Evolutionary conservation across 1,140 invertebrate genomes (phyloP), one percentile per base, ranked within the genome.

Genomic region (Tetragnatha versicolor): DNA sequence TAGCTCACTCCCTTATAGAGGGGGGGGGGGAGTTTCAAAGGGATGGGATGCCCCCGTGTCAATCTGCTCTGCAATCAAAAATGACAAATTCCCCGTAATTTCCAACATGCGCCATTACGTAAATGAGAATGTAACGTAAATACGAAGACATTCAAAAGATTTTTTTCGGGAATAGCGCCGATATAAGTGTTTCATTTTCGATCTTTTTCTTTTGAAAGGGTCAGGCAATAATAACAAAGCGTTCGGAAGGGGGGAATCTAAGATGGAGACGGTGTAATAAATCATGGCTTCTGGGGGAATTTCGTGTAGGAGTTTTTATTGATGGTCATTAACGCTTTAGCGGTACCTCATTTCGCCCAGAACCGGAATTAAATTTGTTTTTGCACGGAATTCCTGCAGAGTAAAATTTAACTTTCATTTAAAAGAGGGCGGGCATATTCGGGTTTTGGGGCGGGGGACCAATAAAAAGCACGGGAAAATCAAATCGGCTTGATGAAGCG

Each of bases 1-100:
- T 72, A 51, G 29, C 60, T 58, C 51, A 72, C 65, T 49, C 29
- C 29, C n/a, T n/a, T n/a, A n/a, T n/a, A n/a, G n/a, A n/a, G n/a
- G n/a, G n/a, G n/a, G 17, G 17, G 33, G 4, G 20, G 61, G 42
- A 42, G 20, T 47, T 65, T 25, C 27, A 39, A 75, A 63, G 47
- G 39, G 66, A 65, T 65, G 47, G 33, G 61, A 65, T 29, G 73
- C 45, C 53, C 60, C 51, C 33, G 55, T 65, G 73, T 77, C 73
- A 77, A 22, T 39, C 29, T 77, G 60, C 73, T 42, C 73, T 66
- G 61, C 73, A 77, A 77, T 77, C 60, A 77, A 66, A 66, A 77
- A 77, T 77, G 61, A 77, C 73, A 77, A 77, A 77, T 77, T 77
- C 33, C 49, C 47, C 22, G 73, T 77, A 77, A 77, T 77, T 77